Base-by-base conservation (phyloP, 1,140 invertebrate genomes). In the Drosophila biarmipes region DNA sequence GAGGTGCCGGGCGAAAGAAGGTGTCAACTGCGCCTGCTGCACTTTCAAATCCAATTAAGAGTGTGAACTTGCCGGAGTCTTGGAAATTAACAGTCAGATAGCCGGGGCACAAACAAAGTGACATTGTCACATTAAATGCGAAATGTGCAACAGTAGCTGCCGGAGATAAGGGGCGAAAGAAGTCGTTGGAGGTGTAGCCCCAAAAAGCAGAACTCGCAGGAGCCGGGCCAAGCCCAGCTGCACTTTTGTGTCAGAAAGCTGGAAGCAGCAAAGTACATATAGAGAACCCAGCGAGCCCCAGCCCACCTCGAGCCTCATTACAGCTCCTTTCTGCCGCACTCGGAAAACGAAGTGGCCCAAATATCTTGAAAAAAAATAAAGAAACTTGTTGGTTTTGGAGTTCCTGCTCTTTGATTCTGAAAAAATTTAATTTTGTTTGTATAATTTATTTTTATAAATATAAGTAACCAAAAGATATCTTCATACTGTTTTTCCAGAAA, bases 41-140 rank as follows among this genome's bases (percentile, higher is more conserved):
- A 86, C 81, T 86, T 86, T 86, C 82, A 82, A 86, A 86, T 86
- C 82, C 82, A 86, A 86, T 86, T 86, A 86, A 87, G 78, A 86
- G 82, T 86, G 82, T 87, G 82, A 86, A 86, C 82, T 86, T 86
- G 82, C 82, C 45, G 40, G 49, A 31, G 48, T 67, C 52, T 58
- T 73, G 66, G 58, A 85, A 85, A 85, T 89, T 82, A 86, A 87
- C 82, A 87, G 69, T 62, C 72, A 78, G 84, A 87, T 75, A 72
- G 48, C 40, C 61, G n/a, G 66, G 61, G 59, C 73, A 73, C 63
- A 74, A 73, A 78, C 73, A 82, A 74, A 81, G 29, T 78, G 79
- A 86, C 78, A 78, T 72, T 86, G 82, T 89, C 82, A 86, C 82
- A 86, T 87, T 86, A 86, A 87, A 78, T 78, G 82, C 82, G 69